Conservation (phyloP, 2,113 vertebrate genomes). For the Stigmatopora nigra region DNA sequence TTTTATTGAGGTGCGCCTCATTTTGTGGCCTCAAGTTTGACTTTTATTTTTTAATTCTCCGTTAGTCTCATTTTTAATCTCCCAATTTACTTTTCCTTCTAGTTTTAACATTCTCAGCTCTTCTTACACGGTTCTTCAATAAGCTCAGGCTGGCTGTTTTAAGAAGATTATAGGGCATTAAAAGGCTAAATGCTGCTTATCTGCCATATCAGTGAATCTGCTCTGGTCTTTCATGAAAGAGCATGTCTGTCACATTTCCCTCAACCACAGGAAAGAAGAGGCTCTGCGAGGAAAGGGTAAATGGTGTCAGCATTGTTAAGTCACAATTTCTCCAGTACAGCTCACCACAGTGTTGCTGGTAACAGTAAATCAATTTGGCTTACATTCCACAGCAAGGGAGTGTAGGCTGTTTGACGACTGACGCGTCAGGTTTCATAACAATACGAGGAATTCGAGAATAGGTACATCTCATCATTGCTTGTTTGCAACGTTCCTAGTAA, state of each 20-base stretch:
- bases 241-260: constrained; percentile 17
- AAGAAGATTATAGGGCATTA: constrained; percentile 53
- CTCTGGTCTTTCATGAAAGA: constrained; percentile 23
- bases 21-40: constrained; percentile 24
- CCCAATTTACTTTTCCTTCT: constrained; percentile 44
- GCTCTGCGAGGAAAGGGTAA: constrained; percentile 23
- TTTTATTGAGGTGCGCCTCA: constrained; percentile 42
- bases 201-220: constrained; percentile 30
- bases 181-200: constrained; percentile 40
- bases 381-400: not conserved
- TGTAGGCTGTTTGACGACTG: not conserved
- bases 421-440: not conserved
- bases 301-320: constrained; percentile 8
- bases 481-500: not conserved
- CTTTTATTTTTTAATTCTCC: constrained; percentile 14
- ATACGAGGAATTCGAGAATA: not conserved
- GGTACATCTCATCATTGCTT: not conserved
- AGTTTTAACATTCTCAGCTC: constrained; percentile 41
- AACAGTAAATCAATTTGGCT: not conserved
- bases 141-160: constrained; percentile 36
- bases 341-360: not conserved
- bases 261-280: constrained; percentile 20
- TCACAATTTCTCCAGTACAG: constrained; percentile 12
- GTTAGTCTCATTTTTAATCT: constrained; percentile 38
- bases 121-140: constrained; percentile 38